Conservation (phyloP, 2,888 invertebrate species). For the Sipha maydis region DNA sequence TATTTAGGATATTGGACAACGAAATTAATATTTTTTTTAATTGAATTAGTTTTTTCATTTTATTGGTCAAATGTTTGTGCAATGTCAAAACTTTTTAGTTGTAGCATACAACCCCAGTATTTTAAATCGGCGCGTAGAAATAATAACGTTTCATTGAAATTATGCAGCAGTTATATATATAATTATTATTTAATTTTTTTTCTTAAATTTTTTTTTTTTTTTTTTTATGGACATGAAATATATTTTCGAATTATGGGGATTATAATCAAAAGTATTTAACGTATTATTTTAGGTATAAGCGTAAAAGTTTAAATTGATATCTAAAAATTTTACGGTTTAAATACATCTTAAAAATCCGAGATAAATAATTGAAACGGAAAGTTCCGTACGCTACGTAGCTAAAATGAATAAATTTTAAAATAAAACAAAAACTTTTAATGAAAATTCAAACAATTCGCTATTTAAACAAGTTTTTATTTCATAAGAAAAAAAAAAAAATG, state of each 20-base stretch:
- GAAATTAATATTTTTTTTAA: too few relatives aligned
- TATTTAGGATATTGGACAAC: too few relatives aligned
- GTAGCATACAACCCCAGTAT: too few relatives aligned
- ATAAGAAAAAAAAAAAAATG: neutral
- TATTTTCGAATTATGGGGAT: neutral
- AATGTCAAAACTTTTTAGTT: too few relatives aligned
- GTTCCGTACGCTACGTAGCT: neutral
- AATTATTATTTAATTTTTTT: neutral
- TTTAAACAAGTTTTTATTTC: neutral
- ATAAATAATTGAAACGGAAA: slow-evolving; percentile 35
- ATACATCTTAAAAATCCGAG: neutral
- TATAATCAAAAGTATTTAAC: slow-evolving; percentile 5
- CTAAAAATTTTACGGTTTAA: slow-evolving; percentile 29
- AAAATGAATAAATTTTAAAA: slow-evolving; percentile 10
- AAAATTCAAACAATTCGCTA: slow-evolving; percentile 16
- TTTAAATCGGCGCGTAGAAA: too few relatives aligned
- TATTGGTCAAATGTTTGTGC: too few relatives aligned
- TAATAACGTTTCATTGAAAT: too few relatives aligned
- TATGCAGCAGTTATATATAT: neutral
- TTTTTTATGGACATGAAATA: slow-evolving; percentile 4
- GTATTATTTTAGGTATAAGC: slow-evolving; percentile 19
- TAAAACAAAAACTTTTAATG: slow-evolving; percentile 35
- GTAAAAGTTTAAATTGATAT: slow-evolving; percentile 34
- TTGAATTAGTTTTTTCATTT: too few relatives aligned
- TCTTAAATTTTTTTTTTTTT: neutral